Conservation (phyloP, 1,140 invertebrate species). For the Goniozus legneri region DNA sequence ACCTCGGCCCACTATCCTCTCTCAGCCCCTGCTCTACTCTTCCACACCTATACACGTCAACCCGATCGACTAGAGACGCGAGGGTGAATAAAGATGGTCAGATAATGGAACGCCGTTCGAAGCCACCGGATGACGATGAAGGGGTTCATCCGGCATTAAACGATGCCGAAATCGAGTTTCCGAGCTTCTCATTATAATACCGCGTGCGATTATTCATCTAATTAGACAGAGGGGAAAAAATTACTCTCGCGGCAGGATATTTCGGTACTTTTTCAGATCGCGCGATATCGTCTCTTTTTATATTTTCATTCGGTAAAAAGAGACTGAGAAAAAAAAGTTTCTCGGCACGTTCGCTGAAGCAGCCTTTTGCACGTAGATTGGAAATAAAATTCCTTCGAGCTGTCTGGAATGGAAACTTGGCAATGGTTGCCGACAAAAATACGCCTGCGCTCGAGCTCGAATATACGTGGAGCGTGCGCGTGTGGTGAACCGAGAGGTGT, state of each 20-base stretch:
- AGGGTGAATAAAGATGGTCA: conserved; percentile 46
- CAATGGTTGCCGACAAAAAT: too few relatives aligned
- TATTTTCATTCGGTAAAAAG: too few relatives aligned
- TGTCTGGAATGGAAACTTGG: neutral
- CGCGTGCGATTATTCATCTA: too few relatives aligned
- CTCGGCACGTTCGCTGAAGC: neutral
- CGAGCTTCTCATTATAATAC: too few relatives aligned
- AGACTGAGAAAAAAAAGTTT: neutral
- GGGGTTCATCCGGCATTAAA: conserved; percentile 36
- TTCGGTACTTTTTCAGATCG: too few relatives aligned
- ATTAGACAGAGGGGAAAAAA: too few relatives aligned
- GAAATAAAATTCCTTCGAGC: conserved; percentile 10
- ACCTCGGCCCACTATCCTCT: conserved; percentile 18
- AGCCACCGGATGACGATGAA: conserved; percentile 8
- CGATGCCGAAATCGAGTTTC: too few relatives aligned
- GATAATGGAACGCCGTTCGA: conserved; percentile 44
- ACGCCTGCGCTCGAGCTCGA: too few relatives aligned
- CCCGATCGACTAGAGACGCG: neutral
- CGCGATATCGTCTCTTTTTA: too few relatives aligned
- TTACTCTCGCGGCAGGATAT: too few relatives aligned
- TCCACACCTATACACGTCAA: conserved; percentile 9
- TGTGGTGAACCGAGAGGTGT: too few relatives aligned
- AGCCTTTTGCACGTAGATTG: neutral
- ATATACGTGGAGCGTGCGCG: too few relatives aligned
- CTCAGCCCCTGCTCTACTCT: conserved; percentile 16